These are phyloP conservation scores for Rhagologus leucostigma DNA, from an alignment of 2,113 vertebrate genomes.

Conservation along the genomic window DNA sequence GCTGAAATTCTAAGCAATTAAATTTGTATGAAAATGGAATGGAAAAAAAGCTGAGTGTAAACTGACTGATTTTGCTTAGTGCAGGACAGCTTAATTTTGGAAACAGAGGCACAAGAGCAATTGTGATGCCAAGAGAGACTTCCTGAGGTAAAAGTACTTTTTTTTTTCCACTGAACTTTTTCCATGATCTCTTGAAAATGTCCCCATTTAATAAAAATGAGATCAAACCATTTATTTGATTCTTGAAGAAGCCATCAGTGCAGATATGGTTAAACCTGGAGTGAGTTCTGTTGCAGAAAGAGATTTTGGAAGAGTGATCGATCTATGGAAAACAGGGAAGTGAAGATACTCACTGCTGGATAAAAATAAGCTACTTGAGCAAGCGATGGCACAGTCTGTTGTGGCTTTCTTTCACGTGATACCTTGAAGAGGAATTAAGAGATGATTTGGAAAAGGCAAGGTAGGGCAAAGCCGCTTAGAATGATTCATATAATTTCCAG, in stretches of 20 bases:
- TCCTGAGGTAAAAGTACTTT: background rate
- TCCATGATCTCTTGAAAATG: background rate
- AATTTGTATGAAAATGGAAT: background rate
- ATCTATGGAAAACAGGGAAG: conserved; percentile 59
- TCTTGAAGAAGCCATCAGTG: background rate
- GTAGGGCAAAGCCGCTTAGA: conserved; percentile 27
- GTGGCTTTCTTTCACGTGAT: conserved; percentile 64
- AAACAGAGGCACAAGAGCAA: background rate
- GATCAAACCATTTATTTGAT: background rate
- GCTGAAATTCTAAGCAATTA: background rate
- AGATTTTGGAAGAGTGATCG: conserved; percentile 9
- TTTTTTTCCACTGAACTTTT: background rate
- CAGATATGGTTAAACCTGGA: background rate
- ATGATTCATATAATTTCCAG: conserved; percentile 12
- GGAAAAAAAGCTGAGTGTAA: background rate
- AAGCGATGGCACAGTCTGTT: conserved; percentile 56
- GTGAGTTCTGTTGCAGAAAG: background rate
- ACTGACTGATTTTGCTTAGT: background rate
- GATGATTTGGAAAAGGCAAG: conserved; percentile 55
- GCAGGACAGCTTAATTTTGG: background rate
- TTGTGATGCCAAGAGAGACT: background rate
- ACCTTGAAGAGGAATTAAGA: conserved; percentile 58
- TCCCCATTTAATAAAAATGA: background rate
- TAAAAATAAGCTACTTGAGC: conserved; percentile 69
- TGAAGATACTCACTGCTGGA: conserved; percentile 36